These are phyloP conservation scores for Lasioglossum leucozonium DNA, from an alignment of 2,888 invertebrate genomes.

Conservation along the genomic window DNA sequence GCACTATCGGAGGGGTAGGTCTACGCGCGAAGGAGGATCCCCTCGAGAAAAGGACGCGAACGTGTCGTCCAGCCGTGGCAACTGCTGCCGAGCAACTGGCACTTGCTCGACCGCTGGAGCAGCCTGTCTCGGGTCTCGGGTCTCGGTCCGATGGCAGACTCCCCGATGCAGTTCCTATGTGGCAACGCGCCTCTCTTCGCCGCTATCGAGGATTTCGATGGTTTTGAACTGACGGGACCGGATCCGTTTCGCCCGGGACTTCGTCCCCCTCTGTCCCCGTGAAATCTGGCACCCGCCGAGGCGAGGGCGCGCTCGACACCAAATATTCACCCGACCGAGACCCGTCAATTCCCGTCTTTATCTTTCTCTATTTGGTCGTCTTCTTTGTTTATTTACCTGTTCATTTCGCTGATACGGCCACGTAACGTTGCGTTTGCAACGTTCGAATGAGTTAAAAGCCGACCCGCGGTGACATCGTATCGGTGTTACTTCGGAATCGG, in stretches of 20 bases:
- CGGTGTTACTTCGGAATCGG: constrained; percentile 23
- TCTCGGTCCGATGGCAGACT: constrained; percentile 48
- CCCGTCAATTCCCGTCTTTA: background rate
- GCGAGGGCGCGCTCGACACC: constrained; percentile 3
- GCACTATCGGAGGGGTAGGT: constrained; percentile 29
- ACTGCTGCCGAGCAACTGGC: constrained; percentile 82
- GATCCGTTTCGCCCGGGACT: background rate
- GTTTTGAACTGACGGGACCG: constrained; percentile 20
- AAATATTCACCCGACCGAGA: background rate
- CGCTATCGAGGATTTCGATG: constrained; percentile 52
- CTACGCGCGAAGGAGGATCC: constrained; percentile 14
- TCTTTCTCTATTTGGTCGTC: background rate
- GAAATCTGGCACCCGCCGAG: background rate
- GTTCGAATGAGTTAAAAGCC: background rate
- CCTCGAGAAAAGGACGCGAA: constrained; percentile 35
- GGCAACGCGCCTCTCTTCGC: constrained; percentile 44
- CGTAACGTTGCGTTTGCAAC: background rate
- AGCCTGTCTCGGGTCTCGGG: constrained; percentile 44
- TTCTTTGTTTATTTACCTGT: background rate
- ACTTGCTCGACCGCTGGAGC: constrained; percentile 71
- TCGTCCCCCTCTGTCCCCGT: background rate
- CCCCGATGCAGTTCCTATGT: constrained; percentile 56
- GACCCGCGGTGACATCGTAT: background rate
- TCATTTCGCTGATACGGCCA: background rate
- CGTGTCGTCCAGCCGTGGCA: constrained; percentile 78